Evolutionary conservation across 2,797 vertebrate genomes (phyloP).

Genomic region (Rhabdophis nuchalis): DNA sequence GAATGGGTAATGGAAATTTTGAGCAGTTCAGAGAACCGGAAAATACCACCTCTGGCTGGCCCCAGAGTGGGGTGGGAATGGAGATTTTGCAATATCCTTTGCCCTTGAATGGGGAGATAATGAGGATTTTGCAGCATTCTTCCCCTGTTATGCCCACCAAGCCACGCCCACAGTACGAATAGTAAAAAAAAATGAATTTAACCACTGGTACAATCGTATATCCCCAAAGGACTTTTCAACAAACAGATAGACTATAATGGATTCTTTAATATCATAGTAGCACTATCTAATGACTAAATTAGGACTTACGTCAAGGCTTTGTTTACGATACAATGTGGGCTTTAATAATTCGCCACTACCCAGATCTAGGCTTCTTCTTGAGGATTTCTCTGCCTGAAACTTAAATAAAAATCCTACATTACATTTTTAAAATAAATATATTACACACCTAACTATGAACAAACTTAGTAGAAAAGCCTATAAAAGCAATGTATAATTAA

Average conservation of each 20-base stretch:
- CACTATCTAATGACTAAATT: slow-evolving; percentile 31
- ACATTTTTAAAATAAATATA: slow-evolving; percentile 22
- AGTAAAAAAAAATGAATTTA: too few relatives aligned
- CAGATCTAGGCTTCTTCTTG: slow-evolving; percentile 46
- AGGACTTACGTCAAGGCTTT: slow-evolving; percentile 69
- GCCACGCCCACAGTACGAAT: too few relatives aligned
- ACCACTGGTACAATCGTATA: too few relatives aligned
- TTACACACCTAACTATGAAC: slow-evolving; percentile 4
- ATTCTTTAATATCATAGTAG: slow-evolving; percentile 33
- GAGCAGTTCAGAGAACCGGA: too few relatives aligned
- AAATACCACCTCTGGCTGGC: too few relatives aligned
- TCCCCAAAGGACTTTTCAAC: background rate
- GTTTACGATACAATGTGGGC: slow-evolving; percentile 55
- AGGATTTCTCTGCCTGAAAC: slow-evolving; percentile 67
- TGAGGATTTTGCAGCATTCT: too few relatives aligned
- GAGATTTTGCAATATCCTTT: too few relatives aligned
- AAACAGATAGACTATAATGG: background rate
- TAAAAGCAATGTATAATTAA: background rate
- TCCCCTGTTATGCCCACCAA: too few relatives aligned
- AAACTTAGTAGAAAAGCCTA: background rate
- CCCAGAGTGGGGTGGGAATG: too few relatives aligned
- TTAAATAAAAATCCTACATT: slow-evolving; percentile 54
- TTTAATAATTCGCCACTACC: slow-evolving; percentile 64
- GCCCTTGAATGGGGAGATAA: too few relatives aligned
- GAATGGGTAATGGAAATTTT: too few relatives aligned